These are phyloP conservation scores for Pseudococcus viburni DNA, from an alignment of 2,888 invertebrate species.

Conservation along the genomic window DNA sequence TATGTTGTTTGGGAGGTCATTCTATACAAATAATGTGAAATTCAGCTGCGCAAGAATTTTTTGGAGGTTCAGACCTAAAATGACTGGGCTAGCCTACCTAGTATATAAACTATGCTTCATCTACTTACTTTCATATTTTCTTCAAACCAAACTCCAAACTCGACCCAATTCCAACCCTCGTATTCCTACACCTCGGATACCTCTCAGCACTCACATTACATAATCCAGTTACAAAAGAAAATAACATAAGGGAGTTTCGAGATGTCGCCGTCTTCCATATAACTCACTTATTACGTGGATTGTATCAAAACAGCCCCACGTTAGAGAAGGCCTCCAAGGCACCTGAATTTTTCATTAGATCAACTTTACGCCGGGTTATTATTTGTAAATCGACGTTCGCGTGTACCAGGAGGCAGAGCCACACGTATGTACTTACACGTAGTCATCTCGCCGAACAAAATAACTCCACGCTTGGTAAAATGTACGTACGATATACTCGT, in stretches of 20 bases:
- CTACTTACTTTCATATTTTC: too few relatives aligned
- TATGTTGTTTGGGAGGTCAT: too few relatives aligned
- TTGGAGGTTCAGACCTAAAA: too few relatives aligned
- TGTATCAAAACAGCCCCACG: background rate
- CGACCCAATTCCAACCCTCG: background rate
- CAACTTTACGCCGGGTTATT: conserved; percentile 6
- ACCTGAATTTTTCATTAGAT: conserved; percentile 32
- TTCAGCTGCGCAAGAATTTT: too few relatives aligned
- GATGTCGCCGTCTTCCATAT: background rate
- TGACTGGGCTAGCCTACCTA: too few relatives aligned
- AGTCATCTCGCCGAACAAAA: background rate
- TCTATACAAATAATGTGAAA: too few relatives aligned
- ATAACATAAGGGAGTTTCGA: background rate
- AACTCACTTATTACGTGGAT: conserved; percentile 4
- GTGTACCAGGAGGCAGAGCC: background rate
- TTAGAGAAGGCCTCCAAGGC: background rate
- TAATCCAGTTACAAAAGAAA: background rate
- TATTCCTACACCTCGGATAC: background rate
- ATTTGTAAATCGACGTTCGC: conserved; percentile 2
- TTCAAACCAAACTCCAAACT: too few relatives aligned
- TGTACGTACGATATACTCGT: background rate
- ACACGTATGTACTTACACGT: background rate
- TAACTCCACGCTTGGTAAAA: background rate
- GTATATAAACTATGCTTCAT: too few relatives aligned
- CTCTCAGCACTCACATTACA: background rate